Conservation (phyloP, 2,888 invertebrate species). For the Eristalinus sepulchralis region DNA sequence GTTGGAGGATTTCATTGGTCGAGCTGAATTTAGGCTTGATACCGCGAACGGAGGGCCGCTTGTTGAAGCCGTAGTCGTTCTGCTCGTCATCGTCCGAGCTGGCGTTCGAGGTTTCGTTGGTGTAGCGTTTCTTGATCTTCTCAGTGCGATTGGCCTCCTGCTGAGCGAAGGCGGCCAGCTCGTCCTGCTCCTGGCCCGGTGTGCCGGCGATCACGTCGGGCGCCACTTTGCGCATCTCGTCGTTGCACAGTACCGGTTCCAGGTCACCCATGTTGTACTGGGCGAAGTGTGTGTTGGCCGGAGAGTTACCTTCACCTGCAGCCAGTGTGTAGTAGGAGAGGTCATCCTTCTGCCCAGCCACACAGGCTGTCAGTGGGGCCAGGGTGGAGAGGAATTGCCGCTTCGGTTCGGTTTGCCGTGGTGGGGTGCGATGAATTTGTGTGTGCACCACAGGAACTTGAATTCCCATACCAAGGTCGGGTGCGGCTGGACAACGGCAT, state of each 20-base stretch:
- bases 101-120: conserved; percentile 81
- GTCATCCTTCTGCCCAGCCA: conserved; percentile 84
- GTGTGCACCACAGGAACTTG: conserved; percentile 81
- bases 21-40: conserved; percentile 93
- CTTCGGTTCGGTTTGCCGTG: conserved; percentile 84
- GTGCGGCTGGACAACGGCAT: conserved; percentile 81
- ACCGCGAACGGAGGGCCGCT: conserved; percentile 93
- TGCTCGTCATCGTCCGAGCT: conserved; percentile 87
- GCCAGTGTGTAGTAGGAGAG: conserved; percentile 83
- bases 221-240: conserved; percentile 83
- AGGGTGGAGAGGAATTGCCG: conserved; percentile 90
- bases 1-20: conserved; percentile 89
- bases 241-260: conserved; percentile 84
- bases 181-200: conserved; percentile 85
- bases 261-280: conserved; percentile 85
- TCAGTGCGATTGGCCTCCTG: conserved; percentile 92
- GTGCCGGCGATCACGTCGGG: conserved; percentile 89
- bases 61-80: conserved; percentile 94
- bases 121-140: conserved; percentile 88
- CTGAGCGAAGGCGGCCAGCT: conserved; percentile 91
- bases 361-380: conserved; percentile 90
- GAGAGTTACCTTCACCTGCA: conserved; percentile 83
- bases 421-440: conserved; percentile 80
- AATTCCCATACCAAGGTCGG: conserved; percentile 83
- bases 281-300: conserved; percentile 84